Evolutionary conservation across 2,797 vertebrate genomes (phyloP).

Genomic region (Pseudochaenichthys georgianus): DNA sequence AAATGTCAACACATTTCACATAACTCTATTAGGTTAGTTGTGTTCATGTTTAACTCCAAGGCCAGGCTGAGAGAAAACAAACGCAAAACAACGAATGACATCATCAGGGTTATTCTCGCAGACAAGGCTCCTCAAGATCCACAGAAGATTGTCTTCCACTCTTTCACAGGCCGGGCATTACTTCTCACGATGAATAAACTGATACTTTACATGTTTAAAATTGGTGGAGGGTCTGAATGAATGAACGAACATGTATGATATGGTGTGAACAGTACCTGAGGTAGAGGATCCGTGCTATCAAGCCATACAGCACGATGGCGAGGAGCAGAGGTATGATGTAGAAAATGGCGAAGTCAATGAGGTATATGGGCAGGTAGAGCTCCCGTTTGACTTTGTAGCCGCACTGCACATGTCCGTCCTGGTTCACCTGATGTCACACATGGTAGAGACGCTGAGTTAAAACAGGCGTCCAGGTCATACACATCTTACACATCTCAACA

Average conservation of each 20-base stretch:
- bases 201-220: background rate
- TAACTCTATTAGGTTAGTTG: too few species aligned
- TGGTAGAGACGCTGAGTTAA: background rate
- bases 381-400: slow-evolving; percentile 88
- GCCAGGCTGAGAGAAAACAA: background rate
- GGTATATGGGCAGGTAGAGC: slow-evolving; percentile 90
- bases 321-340: slow-evolving; percentile 86
- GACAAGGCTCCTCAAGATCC: background rate
- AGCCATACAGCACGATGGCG: slow-evolving; percentile 85
- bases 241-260: too few species aligned
- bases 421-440: slow-evolving; percentile 65
- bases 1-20: too few species aligned
- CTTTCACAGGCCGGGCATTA: background rate
- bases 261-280: slow-evolving; percentile 63
- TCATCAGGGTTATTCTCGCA: background rate
- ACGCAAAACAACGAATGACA: background rate
- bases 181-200: background rate
- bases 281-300: slow-evolving; percentile 87
- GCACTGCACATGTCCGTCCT: slow-evolving; percentile 80
- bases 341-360: slow-evolving; percentile 89
- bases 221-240: background rate
- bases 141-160: background rate
- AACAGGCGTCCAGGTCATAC: background rate
- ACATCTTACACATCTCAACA: slow-evolving; percentile 16
- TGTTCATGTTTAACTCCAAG: background rate